phyloP scores from a whole-genome alignment of 2,113 vertebrate genomes.

The Mustela nigripes region DNA sequence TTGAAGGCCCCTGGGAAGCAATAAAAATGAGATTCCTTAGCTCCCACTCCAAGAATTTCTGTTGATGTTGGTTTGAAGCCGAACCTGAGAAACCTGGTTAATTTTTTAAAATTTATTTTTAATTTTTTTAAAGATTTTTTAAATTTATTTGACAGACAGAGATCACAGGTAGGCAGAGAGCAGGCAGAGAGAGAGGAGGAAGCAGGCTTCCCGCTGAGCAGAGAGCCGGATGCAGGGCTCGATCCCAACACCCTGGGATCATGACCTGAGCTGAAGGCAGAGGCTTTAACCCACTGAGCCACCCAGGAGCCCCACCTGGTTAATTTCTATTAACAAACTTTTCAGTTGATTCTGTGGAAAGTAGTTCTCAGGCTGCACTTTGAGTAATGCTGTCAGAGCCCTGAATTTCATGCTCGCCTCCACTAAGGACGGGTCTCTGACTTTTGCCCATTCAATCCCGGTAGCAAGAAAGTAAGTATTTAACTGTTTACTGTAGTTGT shows the following conservation, averaged over 20 bases:
- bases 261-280: too few species aligned
- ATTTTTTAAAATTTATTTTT: not conserved
- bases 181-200: too few species aligned
- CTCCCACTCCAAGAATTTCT: not conserved
- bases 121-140: too few species aligned
- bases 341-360: not conserved
- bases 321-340: conserved; percentile 1
- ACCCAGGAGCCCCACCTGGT: not conserved
- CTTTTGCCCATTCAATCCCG: not conserved
- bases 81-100: conserved; percentile 4
- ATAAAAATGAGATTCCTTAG: not conserved
- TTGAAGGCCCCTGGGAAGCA: not conserved
- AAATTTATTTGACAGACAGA: too few species aligned
- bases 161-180: too few species aligned
- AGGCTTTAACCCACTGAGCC: too few species aligned
- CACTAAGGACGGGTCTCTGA: not conserved
- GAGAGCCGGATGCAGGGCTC: too few species aligned
- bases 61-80: conserved; percentile 34
- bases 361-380: not conserved
- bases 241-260: too few species aligned
- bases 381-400: not conserved
- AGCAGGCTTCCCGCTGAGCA: too few species aligned
- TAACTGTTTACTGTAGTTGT: not conserved
- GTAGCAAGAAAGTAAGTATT: not conserved
- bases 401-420: not conserved